A percentile compares a stretch with the other conserved stretches of the same genome.
Conservation (phyloP, 2,888 invertebrate genomes). For the Euplagia quadripunctaria region DNA sequence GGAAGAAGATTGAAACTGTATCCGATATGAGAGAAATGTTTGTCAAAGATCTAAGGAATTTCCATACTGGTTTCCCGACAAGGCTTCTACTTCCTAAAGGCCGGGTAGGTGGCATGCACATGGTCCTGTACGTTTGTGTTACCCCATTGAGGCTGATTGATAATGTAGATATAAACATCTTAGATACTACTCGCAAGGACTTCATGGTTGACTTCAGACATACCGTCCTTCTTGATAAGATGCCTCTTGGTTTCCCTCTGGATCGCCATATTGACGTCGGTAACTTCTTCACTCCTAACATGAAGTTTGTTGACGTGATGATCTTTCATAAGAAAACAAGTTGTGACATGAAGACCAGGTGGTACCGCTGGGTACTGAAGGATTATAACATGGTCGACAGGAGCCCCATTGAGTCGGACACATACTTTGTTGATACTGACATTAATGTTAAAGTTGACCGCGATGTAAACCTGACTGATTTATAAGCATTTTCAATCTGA, state of each 20-base stretch:
- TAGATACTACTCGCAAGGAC: slow-evolving; percentile 82
- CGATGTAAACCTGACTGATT: slow-evolving; percentile 35
- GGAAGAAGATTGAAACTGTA: slow-evolving; percentile 88
- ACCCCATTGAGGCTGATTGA: slow-evolving; percentile 84
- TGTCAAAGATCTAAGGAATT: slow-evolving; percentile 74
- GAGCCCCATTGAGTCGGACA: slow-evolving; percentile 63
- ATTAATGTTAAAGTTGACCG: slow-evolving; percentile 50
- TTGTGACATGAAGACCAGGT: slow-evolving; percentile 80
- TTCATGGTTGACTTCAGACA: slow-evolving; percentile 74
- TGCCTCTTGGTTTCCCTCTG: slow-evolving; percentile 91
- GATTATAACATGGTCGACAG: slow-evolving; percentile 69
- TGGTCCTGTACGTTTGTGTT: slow-evolving; percentile 89
- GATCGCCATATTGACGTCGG: slow-evolving; percentile 89
- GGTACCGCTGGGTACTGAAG: slow-evolving; percentile 74
- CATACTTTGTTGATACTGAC: slow-evolving; percentile 69
- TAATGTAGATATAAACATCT: slow-evolving; percentile 69
- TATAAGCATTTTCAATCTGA: not conserved
- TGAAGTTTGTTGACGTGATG: slow-evolving; percentile 89
- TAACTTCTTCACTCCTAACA: slow-evolving; percentile 90
- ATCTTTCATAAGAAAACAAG: slow-evolving; percentile 88
- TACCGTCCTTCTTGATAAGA: slow-evolving; percentile 86
- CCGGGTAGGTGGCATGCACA: slow-evolving; percentile 88
- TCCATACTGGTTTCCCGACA: slow-evolving; percentile 90
- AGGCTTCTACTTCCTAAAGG: slow-evolving; percentile 92
- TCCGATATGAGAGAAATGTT: slow-evolving; percentile 72